Evolutionary conservation across 2,888 invertebrate species (phyloP), one percentile per base, ranked within the genome.

Genomic region (Plebejus argus): DNA sequence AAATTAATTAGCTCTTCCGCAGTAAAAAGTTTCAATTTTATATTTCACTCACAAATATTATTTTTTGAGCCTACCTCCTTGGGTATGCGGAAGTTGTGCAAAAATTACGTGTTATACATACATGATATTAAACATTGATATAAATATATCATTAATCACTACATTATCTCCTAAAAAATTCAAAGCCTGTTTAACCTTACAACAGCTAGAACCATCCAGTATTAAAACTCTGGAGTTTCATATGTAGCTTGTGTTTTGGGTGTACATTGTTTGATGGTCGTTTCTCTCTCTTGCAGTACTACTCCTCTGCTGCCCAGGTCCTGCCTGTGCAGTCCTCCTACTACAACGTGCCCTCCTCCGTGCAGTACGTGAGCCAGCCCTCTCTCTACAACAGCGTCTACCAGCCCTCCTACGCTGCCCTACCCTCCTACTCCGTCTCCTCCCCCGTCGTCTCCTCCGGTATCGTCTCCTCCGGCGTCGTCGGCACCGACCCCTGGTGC

Each of bases 321-420:
- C 35, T 53, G 74, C 74, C 74, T 12, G 49, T 74, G 28, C 74
- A 74, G 74, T 53, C 74, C 18, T 49, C 45, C 7, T 74, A 49
- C 53, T 74, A 74, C 74, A 53, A 2, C 74, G 23, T 23, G 20
- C 74, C 74, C 45, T 39, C 72, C 23, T 49, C 45, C 49, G 74
- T 74, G 53, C 74, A 74, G 74, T 74, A 74, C 74, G 74, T 74
- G 74, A 74, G 74, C 74, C 74, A 74, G 53, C 74, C 74, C 74
- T 18, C 45, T 3, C 28, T 72, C 23, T 72, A 72, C 72, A 72
- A 45, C 72, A 49, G 3, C 72, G 10, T 45, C 49, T 45, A 72
- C 71, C 71, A 71, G 53, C 74, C 74, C 49, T 6, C 74, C 45
- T n/a, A 33, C 45, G 23, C 39, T 15, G 20, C 39, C 10, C 20